A percentile compares a stretch with the other conserved stretches of the same genome.
Evolutionary conservation across 2,888 invertebrate genomes (phyloP).

Genomic region (Tachina lurida): DNA sequence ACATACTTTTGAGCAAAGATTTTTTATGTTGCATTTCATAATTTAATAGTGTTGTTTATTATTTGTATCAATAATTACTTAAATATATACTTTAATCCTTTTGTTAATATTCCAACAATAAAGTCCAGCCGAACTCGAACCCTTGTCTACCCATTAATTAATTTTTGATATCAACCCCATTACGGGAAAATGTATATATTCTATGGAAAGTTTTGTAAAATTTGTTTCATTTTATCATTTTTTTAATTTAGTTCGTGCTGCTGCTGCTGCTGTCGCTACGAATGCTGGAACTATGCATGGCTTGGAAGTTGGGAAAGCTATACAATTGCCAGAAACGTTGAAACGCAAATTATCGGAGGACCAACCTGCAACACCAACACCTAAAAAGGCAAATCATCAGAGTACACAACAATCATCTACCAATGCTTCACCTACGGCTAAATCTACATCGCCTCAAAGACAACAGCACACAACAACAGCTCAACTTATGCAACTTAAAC

Average conservation of each 20-base stretch:
- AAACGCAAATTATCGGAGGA: slow-evolving; percentile 79
- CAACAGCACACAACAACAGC: slow-evolving; percentile 75
- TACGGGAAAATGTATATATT: not conserved
- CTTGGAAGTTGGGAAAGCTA: slow-evolving; percentile 76
- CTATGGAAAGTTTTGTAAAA: too few relatives aligned
- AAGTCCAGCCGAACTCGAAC: too few relatives aligned
- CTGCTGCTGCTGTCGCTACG: slow-evolving; percentile 35
- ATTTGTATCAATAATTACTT: too few relatives aligned
- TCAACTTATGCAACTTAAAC: slow-evolving; percentile 77
- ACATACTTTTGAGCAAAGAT: too few relatives aligned
- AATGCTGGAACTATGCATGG: slow-evolving; percentile 65
- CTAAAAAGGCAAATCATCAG: slow-evolving; percentile 62
- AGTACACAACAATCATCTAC: slow-evolving; percentile 51
- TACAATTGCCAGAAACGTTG: slow-evolving; percentile 78
- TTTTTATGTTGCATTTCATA: too few relatives aligned
- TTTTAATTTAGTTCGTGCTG: slow-evolving; percentile 58
- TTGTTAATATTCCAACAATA: too few relatives aligned
- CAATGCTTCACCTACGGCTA: slow-evolving; percentile 60
- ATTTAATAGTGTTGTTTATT: too few relatives aligned
- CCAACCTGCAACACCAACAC: slow-evolving; percentile 55
- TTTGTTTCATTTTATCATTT: not conserved
- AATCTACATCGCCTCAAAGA: slow-evolving; percentile 71
- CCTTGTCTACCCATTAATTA: too few relatives aligned
- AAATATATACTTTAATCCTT: too few relatives aligned
- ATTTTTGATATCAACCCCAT: not conserved